These are phyloP conservation scores for Poeciliopsis gracilis DNA, from an alignment of 2,797 vertebrate genomes.

Conservation along the genomic window DNA sequence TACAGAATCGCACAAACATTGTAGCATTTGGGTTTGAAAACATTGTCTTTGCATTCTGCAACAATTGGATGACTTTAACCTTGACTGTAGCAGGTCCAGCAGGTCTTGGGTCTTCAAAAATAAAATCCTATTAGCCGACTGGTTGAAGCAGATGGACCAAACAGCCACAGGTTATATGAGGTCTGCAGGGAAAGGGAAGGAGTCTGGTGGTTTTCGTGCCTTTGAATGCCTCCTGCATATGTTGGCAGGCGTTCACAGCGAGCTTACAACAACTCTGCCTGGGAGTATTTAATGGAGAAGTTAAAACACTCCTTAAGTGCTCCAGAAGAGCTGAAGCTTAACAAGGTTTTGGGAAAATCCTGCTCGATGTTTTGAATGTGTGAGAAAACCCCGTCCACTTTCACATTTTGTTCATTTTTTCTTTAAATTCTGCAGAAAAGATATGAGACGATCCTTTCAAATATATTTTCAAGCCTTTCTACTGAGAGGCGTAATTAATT, in stretches of 20 bases:
- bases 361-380: neutral
- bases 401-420: neutral
- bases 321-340: neutral
- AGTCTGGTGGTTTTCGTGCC: neutral
- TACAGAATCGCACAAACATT: no score
- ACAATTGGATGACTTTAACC: neutral
- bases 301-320: neutral
- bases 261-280: neutral
- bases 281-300: neutral
- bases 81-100: neutral
- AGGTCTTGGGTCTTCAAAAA: slow-evolving; percentile 13
- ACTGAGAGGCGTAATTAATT: neutral
- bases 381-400: neutral
- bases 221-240: neutral
- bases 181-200: neutral
- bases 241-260: neutral
- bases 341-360: neutral
- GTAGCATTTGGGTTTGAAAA: neutral
- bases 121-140: slow-evolving; percentile 26
- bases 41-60: neutral
- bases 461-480: neutral
- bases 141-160: neutral
- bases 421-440: neutral
- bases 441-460: neutral
- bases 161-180: neutral